Conservation (phyloP, 2,113 vertebrate species). For the Scomber scombrus region DNA sequence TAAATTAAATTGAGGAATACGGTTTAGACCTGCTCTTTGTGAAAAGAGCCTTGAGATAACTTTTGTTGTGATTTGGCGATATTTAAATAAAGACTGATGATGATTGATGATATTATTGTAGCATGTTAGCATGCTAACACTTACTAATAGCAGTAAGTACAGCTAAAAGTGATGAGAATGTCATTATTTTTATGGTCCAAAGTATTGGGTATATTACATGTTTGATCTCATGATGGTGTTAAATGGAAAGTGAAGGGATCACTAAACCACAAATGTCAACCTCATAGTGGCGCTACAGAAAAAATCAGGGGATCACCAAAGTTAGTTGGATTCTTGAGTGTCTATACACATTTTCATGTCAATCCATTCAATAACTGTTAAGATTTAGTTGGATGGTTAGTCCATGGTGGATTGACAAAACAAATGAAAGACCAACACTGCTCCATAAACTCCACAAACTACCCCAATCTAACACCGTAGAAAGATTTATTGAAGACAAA, state of each 20-base stretch:
- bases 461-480: background rate
- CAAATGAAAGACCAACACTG: background rate
- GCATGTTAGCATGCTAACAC: no score
- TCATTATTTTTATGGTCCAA: no score
- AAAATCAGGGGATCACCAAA: background rate
- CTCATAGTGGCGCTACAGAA: background rate
- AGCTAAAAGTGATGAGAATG: no score
- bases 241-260: background rate
- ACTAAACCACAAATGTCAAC: background rate
- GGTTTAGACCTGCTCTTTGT: no score
- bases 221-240: background rate
- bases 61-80: no score
- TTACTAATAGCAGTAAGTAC: no score
- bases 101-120: no score
- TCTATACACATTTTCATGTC: background rate
- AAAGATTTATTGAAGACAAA: background rate
- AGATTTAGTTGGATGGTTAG: background rate
- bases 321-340: background rate
- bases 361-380: background rate
- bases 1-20: no score
- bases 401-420: background rate
- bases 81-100: no score
- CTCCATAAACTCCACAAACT: no score
- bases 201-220: no score
- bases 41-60: no score